phyloP scores from a whole-genome alignment of 37 sponge, comb jelly and placozoan genomes.

The Axinella damicornis region DNA sequence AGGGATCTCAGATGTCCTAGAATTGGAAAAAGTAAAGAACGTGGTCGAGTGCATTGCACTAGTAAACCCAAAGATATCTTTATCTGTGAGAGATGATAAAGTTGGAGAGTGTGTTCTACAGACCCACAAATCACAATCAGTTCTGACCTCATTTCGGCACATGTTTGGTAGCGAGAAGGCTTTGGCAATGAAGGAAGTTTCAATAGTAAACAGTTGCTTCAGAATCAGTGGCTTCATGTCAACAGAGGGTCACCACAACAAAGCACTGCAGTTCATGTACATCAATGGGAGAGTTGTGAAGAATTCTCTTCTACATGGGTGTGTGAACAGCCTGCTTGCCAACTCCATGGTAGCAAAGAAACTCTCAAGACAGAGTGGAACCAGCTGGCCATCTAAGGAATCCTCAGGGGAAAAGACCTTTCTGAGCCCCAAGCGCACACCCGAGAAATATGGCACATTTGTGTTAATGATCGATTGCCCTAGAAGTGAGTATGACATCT shows the following conservation, averaged over 20 bases:
- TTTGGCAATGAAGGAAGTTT: slow-evolving; percentile 3
- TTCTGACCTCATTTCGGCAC: slow-evolving; percentile 32
- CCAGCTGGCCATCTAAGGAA: not conserved
- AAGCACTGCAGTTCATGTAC: slow-evolving; percentile 66
- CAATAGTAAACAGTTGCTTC: not conserved
- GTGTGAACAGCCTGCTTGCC: slow-evolving; percentile 37
- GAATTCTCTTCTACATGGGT: slow-evolving; percentile 45
- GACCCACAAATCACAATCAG: slow-evolving; percentile 30
- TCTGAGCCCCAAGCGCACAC: not conserved
- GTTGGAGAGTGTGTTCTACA: slow-evolving; percentile 48
- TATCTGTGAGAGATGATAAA: slow-evolving; percentile 56
- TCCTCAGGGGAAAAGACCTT: not conserved
- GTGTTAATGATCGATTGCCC: slow-evolving; percentile 53
- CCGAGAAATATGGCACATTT: slow-evolving; percentile 36
- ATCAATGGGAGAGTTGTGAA: slow-evolving; percentile 71
- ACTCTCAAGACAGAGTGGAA: not conserved
- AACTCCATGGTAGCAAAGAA: slow-evolving; percentile 47
- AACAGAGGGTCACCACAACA: slow-evolving; percentile 45
- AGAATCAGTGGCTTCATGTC: slow-evolving; percentile 57
- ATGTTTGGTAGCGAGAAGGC: slow-evolving; percentile 44
- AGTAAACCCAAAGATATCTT: slow-evolving; percentile 59
- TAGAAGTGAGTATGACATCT: slow-evolving; percentile 55
- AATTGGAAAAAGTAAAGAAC: slow-evolving; percentile 35
- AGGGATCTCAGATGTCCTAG: slow-evolving; percentile 15
- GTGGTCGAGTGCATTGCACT: slow-evolving; percentile 44